Base-by-base conservation (phyloP, 35 echinoderm and acorn worm genomes). In the Holothuria glaberrima region DNA sequence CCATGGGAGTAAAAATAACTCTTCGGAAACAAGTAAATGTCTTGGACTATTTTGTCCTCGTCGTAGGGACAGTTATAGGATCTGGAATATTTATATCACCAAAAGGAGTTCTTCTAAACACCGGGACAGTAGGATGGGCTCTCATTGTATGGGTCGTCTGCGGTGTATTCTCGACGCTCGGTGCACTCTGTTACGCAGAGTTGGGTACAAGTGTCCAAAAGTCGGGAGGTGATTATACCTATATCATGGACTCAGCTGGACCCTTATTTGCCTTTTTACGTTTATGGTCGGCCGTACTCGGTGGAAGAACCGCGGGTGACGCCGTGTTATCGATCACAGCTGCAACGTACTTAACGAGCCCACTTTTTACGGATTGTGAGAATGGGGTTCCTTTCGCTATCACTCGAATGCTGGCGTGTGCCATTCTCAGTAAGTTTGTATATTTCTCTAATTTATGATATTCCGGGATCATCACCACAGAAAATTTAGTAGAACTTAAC, bases 121-220 rank as follows among this genome's bases (percentile, higher is more conserved):
- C 90, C 25, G 94, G 94, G 46, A 86, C 84, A 16, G 90, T 95
- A 5, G 94, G 94, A 3, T 78, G 85, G 22, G 88, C 94, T 0
- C 52, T 95, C 0, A 30, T 95, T 9, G 67, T 95, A 20, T 95
- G 19, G 68, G n/a, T n/a, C n/a, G n/a, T n/a, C n/a, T n/a, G n/a
- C n/a, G n/a, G n/a, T n/a, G n/a, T n/a, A n/a, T n/a, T 92, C 59
- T 95, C 94, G 4, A 56, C 88, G 22, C 16, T 95, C 9, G 94
- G 94, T 12, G 94, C 94, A 9, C 86, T 94, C 71, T 95, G 94
- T 62, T 95, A 92, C 77, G 94, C 94, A 18, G 92, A 95, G 77
- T 75, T 95, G 6, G 90, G 94, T 9, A 89, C 94, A 12, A 91
- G 79, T 26, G 89, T 91, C 21, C 94, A n/a, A n/a, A n/a, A n/a